Evolutionary conservation across 2,113 vertebrate species (phyloP).

Genomic region (Leucosticte australis): DNA sequence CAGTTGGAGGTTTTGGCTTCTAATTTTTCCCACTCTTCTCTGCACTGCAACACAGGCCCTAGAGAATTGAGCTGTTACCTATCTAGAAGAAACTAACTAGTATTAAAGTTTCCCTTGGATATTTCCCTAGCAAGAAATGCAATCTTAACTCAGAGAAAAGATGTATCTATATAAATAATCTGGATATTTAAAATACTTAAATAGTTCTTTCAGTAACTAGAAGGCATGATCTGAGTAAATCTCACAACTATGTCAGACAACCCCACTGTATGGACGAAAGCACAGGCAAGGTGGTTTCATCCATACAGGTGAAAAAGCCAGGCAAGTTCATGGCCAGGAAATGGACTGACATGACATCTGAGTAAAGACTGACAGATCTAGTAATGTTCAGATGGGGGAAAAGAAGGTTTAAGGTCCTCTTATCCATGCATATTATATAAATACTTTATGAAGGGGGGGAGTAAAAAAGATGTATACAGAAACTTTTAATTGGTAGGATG

Average conservation of each 20-base stretch:
- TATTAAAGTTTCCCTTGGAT: neutral
- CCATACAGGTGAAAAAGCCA: neutral
- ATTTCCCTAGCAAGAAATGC: neutral
- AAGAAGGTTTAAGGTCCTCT: neutral
- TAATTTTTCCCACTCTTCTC: neutral
- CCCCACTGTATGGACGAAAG: neutral
- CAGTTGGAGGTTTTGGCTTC: neutral
- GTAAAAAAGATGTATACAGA: neutral
- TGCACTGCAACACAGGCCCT: neutral
- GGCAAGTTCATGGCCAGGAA: neutral
- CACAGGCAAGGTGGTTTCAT: neutral
- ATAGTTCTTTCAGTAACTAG: neutral
- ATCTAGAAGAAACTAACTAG: neutral
- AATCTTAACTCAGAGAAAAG: neutral
- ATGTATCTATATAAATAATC: neutral
- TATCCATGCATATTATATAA: neutral
- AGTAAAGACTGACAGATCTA: neutral
- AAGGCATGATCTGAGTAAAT: neutral
- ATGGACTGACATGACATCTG: neutral
- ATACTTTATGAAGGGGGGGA: fast-evolving
- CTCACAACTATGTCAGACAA: neutral
- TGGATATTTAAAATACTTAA: neutral
- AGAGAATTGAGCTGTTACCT: neutral
- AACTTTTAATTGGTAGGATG: neutral
- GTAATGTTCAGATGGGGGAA: neutral